These are phyloP conservation scores for Drymonia ruficornis DNA, from an alignment of 2,888 invertebrate species.

Conservation along the genomic window DNA sequence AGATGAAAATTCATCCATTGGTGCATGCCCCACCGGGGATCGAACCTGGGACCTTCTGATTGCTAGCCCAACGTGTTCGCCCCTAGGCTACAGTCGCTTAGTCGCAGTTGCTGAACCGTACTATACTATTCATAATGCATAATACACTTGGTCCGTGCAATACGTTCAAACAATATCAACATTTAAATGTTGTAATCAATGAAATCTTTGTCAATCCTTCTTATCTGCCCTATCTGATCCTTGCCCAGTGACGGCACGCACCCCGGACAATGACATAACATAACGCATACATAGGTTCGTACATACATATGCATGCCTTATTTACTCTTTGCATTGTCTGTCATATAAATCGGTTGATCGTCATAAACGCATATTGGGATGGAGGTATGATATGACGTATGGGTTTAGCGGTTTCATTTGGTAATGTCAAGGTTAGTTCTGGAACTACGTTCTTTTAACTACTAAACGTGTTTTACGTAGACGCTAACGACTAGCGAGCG, in stretches of 20 bases:
- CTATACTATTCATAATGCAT: no score
- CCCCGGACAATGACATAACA: neutral
- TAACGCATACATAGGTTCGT: neutral
- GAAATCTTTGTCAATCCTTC: no score
- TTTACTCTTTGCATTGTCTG: neutral
- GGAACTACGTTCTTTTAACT: neutral
- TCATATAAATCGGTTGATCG: neutral
- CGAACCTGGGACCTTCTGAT: no score
- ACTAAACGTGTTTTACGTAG: no score
- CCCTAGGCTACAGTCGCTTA: no score
- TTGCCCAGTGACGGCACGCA: constrained; percentile 1
- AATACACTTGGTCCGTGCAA: neutral
- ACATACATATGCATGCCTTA: neutral
- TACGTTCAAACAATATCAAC: neutral
- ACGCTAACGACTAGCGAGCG: no score
- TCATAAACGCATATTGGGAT: constrained; percentile 1
- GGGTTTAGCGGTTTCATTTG: neutral
- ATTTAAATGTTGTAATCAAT: neutral
- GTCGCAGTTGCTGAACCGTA: no score
- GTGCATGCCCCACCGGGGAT: no score
- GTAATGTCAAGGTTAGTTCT: neutral
- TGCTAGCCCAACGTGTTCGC: no score
- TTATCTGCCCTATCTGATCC: neutral
- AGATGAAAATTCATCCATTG: no score
- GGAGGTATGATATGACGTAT: neutral